Evolutionary conservation across 1,140 invertebrate genomes (phyloP).

Genomic region (Asbolus verrucosus): DNA sequence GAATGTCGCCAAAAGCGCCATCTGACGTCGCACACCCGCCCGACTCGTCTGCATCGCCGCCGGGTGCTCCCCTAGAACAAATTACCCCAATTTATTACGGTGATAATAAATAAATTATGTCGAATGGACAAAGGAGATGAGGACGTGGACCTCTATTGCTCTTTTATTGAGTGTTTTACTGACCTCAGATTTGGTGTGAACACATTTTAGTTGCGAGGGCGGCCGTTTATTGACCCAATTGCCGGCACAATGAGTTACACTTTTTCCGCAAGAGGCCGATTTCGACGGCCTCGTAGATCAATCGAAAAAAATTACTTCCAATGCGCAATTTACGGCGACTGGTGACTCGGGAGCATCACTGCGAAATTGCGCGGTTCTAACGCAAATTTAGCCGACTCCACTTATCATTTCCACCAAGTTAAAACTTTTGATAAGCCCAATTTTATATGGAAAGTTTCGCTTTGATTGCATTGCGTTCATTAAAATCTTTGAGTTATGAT

Average conservation of each 20-base stretch:
- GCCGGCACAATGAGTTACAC: constrained; percentile 2
- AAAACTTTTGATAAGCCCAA: too few species aligned
- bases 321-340: too few species aligned
- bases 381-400: too few species aligned
- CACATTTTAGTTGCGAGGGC: constrained; percentile 17
- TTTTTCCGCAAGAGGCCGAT: not conserved
- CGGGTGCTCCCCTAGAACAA: constrained; percentile 77
- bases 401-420: too few species aligned
- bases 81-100: constrained; percentile 51
- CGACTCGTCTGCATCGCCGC: constrained; percentile 82
- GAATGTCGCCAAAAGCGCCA: constrained; percentile 53
- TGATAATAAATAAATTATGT: constrained; percentile 47
- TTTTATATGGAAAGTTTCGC: too few species aligned
- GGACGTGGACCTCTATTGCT: constrained; percentile 16
- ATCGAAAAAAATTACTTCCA: too few species aligned
- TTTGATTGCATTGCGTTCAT: too few species aligned
- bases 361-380: too few species aligned
- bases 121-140: constrained; percentile 25
- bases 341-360: too few species aligned
- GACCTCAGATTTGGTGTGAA: constrained; percentile 23
- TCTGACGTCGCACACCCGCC: constrained; percentile 61
- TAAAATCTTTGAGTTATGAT: too few species aligned
- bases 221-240: constrained; percentile 23
- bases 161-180: constrained; percentile 31
- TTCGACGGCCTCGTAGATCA: not conserved